These are phyloP conservation scores for Ctenopoma multispine DNA, from an alignment of 2,797 vertebrate genomes.

Conservation along the genomic window DNA sequence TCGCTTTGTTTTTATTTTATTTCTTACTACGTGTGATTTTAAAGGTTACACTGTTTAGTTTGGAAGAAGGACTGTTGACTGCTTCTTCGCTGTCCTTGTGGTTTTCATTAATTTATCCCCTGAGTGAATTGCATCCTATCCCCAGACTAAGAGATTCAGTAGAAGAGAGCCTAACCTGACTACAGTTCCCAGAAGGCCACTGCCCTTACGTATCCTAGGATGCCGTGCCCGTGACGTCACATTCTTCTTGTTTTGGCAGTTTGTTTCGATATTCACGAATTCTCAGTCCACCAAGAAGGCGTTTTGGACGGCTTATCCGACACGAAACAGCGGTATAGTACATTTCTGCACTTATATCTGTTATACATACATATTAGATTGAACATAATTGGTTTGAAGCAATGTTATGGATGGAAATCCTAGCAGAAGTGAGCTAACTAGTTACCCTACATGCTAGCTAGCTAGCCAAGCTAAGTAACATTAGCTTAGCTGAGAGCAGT, in stretches of 20 bases:
- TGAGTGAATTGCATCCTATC: no score
- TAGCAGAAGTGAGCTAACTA: conserved; percentile 64
- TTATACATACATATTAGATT: background rate
- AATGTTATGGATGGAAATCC: conserved; percentile 25
- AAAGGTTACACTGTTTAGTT: background rate
- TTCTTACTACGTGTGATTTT: background rate
- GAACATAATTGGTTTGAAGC: background rate
- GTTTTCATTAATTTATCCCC: no score
- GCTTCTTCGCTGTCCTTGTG: background rate
- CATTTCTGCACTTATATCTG: background rate
- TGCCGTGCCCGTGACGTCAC: conserved; percentile 55
- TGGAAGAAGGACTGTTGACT: no score
- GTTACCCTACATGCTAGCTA: conserved; percentile 62
- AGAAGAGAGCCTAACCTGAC: conserved; percentile 16
- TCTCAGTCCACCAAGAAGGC: conserved; percentile 57
- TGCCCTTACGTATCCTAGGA: background rate
- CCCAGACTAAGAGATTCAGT: no score
- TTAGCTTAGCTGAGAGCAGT: conserved; percentile 57
- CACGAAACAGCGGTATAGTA: conserved; percentile 54
- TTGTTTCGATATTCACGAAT: conserved; percentile 81
- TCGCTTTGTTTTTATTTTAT: no score
- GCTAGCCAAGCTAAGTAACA: conserved; percentile 53
- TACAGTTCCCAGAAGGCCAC: conserved; percentile 63
- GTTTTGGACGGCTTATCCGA: conserved; percentile 22
- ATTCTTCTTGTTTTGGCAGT: conserved; percentile 82